Evolutionary conservation across 1,140 invertebrate genomes (phyloP).

Genomic region (Phenacoccus solenopsis): DNA sequence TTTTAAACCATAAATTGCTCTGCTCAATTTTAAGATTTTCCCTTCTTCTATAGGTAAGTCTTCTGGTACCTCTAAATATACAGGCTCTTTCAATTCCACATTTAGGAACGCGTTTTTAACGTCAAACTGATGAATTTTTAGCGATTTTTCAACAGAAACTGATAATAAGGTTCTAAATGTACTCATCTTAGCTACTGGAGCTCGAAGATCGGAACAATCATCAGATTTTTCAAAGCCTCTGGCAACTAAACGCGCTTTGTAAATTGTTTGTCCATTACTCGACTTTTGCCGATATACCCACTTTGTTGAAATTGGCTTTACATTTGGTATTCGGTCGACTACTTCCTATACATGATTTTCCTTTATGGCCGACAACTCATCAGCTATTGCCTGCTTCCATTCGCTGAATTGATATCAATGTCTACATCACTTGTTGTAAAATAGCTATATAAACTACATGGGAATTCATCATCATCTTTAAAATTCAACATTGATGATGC

Average conservation of each 20-base stretch:
- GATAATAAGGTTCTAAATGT: conserved; percentile 13
- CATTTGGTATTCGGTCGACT: conserved; percentile 6
- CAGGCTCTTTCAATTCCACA: neutral
- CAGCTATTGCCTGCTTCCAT: conserved; percentile 22
- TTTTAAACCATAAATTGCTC: conserved; percentile 19
- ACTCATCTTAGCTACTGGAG: conserved; percentile 23
- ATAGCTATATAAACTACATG: neutral
- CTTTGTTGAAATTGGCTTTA: conserved; percentile 17
- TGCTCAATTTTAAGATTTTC: conserved; percentile 17
- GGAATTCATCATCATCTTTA: neutral
- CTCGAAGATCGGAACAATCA: neutral
- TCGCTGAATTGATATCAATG: conserved; percentile 17
- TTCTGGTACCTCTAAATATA: conserved; percentile 14
- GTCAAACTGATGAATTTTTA: conserved; percentile 18
- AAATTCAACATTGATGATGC: neutral
- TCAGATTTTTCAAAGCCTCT: conserved; percentile 24
- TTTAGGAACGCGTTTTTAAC: conserved; percentile 17
- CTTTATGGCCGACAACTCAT: conserved; percentile 24
- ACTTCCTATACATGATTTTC: conserved; percentile 21
- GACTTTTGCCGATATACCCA: conserved; percentile 26
- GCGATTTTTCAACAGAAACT: neutral
- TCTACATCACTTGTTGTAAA: neutral
- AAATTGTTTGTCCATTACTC: conserved; percentile 15
- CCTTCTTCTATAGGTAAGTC: conserved; percentile 12
- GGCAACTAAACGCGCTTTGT: no score